Percentiles rank a stretch among this genome's conserved stretches.
These are phyloP conservation scores for Leptestheria dahalacensis DNA, from an alignment of 1,140 invertebrate species.

Conservation along the genomic window DNA sequence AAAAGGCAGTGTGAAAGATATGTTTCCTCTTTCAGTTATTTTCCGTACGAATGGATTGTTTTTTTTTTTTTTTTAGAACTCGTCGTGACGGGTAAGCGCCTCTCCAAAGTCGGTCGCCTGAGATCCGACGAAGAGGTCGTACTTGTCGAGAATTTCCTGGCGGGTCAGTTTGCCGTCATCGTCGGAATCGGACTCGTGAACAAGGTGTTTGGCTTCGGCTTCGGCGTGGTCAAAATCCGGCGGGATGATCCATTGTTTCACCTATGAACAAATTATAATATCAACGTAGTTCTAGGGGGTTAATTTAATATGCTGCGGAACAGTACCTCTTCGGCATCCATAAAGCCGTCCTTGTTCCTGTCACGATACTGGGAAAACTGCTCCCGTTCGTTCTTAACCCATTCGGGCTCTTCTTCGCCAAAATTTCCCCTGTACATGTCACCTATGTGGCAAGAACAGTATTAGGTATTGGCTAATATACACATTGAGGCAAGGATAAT, in stretches of 20 bases:
- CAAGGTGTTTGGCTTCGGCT: slow-evolving; percentile 87
- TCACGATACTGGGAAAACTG: slow-evolving; percentile 74
- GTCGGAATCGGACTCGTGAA: slow-evolving; percentile 82
- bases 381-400: slow-evolving; percentile 86
- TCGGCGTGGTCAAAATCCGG: slow-evolving; percentile 92
- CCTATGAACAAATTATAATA: slow-evolving; percentile 26
- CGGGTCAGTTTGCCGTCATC: slow-evolving; percentile 79
- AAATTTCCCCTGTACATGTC: slow-evolving; percentile 69
- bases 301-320: neutral
- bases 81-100: slow-evolving; percentile 82
- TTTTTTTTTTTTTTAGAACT: slow-evolving; percentile 47
- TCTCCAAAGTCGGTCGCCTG: slow-evolving; percentile 98
- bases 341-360: slow-evolving; percentile 71
- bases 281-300: neutral
- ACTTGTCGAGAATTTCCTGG: slow-evolving; percentile 84
- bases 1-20: neutral
- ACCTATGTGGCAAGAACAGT: slow-evolving; percentile 22
- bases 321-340: slow-evolving; percentile 67
- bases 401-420: slow-evolving; percentile 74
- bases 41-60: too few species aligned
- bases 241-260: slow-evolving; percentile 88
- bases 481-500: neutral
- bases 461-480: neutral
- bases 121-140: slow-evolving; percentile 94
- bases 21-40: too few species aligned